Evolutionary conservation across 2,113 vertebrate species (phyloP), one percentile per base, ranked within the genome.

Genomic region (Chloroceryle aenea): DNA sequence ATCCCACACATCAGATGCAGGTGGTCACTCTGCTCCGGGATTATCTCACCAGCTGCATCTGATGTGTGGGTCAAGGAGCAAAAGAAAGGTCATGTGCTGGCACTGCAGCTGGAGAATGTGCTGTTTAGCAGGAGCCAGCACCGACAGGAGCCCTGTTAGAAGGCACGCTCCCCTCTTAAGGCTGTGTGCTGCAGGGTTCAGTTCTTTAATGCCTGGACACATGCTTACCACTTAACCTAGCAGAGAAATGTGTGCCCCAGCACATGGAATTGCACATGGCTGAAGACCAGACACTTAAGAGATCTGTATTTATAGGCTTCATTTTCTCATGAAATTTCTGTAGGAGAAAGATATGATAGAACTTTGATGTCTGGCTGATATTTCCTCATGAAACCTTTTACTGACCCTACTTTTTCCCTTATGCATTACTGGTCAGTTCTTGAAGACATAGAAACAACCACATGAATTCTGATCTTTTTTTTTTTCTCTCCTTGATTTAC

Each of bases 61-160:
- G 82, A 30, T 87, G 83, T 43, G 56, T 68, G 94, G 96, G 95
- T 97, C 95, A 96, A 56, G 94, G 96, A 96, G 96, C 95, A 97
- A 72, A 18, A 34, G 89, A 84, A 81, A 97, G 95, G 95, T 97
- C 96, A 94, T 4, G 73, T 59, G 4, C 76, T 78, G 80, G 61
- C 73, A 29, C 4, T 85, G 94, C 96, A 97, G 95, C 94, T 96
- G 96, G 87, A 68, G 86, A 95, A 84, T 78, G 77, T 82, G 95
- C 82, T 81, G 68, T 38, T 93, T n/a, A 93, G 88, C 55, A 84
- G 62, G 68, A 50, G 19, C 29, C 45, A 47, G 75, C 1, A 42
- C 68, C 81, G 67, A 47, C 26, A 83, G 59, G 38, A 93, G 86
- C 92, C 47, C 79, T 86, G 50, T 62, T 45, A 36, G 87, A 85